A percentile compares a stretch with the other conserved stretches of the same genome.
Conservation (phyloP, 2,888 invertebrate genomes). For the Heliconius charithonia region DNA sequence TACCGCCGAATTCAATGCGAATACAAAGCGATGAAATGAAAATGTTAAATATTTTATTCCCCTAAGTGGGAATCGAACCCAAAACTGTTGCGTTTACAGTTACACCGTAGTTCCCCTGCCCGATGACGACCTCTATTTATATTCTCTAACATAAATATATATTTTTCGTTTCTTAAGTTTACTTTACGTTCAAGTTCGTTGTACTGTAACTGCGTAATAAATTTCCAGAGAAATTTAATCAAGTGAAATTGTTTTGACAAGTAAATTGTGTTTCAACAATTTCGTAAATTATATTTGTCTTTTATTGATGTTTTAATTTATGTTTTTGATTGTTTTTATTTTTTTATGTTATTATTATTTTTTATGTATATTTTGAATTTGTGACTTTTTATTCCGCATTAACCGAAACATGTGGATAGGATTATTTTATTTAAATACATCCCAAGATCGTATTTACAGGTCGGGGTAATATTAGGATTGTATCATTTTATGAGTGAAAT, state of each 20-base stretch:
- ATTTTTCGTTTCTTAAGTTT: not conserved
- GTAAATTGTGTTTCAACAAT: not conserved
- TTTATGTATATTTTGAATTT: not conserved
- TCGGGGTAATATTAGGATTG: no score
- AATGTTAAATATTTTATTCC: no score
- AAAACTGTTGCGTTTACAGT: not conserved
- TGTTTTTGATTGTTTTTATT: not conserved
- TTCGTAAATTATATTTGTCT: not conserved
- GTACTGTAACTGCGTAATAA: not conserved
- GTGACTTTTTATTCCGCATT: no score
- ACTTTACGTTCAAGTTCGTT: not conserved
- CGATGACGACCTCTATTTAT: not conserved
- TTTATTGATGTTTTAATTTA: not conserved
- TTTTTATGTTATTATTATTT: no score
- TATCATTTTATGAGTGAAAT: no score
- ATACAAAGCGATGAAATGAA: no score
- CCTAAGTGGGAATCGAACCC: no score
- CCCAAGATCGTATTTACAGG: no score
- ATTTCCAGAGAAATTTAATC: conserved; percentile 16
- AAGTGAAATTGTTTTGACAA: conserved; percentile 8
- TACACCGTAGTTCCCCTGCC: not conserved
- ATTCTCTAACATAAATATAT: not conserved
- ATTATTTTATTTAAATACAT: no score
- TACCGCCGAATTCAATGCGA: no score
- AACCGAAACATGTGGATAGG: no score